phyloP scores from a whole-genome alignment of 2,113 vertebrate genomes.

The Actenoides hombroni region DNA sequence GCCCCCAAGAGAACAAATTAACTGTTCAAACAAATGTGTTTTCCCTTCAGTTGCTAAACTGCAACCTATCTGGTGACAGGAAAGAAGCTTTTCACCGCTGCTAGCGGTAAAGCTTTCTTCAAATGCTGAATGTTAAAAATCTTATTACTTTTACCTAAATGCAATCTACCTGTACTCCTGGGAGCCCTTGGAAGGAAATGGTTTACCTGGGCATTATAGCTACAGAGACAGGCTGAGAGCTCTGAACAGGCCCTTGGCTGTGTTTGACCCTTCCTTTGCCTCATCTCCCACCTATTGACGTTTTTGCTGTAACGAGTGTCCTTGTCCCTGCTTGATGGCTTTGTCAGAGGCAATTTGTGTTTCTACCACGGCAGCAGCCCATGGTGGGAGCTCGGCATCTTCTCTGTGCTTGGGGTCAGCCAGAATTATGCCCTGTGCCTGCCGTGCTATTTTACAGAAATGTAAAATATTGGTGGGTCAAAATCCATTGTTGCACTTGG shows the following conservation, averaged over 20 bases:
- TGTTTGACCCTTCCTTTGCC: background rate
- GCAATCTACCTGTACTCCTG: rapidly evolving
- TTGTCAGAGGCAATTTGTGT: background rate
- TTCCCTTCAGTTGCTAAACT: background rate
- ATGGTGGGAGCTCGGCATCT: background rate
- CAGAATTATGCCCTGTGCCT: background rate
- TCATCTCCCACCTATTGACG: background rate
- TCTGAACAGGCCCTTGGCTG: background rate
- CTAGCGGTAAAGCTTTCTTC: background rate
- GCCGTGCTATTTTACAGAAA: background rate
- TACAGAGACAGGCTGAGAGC: background rate
- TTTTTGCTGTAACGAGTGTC: background rate
- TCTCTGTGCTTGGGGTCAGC: background rate
- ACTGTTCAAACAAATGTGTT: background rate
- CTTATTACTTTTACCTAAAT: background rate
- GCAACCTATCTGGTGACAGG: background rate
- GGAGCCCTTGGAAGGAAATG: background rate
- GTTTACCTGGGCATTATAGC: background rate
- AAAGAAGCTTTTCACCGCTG: background rate
- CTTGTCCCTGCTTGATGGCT: background rate
- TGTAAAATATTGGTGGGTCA: background rate
- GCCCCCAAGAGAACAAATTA: background rate
- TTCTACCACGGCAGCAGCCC: background rate
- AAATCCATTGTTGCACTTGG: background rate
- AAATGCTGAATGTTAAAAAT: background rate